phyloP scores from a whole-genome alignment of 2,888 invertebrate species.

The Campoletis raptor region DNA sequence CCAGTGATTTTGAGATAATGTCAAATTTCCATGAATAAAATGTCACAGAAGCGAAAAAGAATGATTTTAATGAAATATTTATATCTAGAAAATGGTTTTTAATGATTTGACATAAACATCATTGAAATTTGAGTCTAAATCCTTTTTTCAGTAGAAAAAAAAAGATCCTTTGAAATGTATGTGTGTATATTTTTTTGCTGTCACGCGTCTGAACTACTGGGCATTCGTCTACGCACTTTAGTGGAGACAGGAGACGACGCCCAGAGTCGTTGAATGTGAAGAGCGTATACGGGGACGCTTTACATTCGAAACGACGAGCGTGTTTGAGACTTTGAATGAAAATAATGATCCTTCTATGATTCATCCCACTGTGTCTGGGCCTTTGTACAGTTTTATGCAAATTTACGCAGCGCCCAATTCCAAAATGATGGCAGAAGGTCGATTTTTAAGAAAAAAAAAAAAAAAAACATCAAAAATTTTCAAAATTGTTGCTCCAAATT shows the following conservation, averaged over 20 bases:
- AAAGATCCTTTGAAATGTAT: background rate
- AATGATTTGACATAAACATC: background rate
- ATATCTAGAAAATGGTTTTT: background rate
- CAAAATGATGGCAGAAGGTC: slow-evolving; percentile 8
- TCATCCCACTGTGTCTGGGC: slow-evolving; percentile 13
- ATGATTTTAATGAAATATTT: background rate
- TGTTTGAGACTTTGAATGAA: slow-evolving; percentile 13
- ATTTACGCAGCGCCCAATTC: background rate
- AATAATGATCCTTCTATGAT: slow-evolving; percentile 26
- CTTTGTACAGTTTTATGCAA: slow-evolving; percentile 23
- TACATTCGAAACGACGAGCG: slow-evolving; percentile 16
- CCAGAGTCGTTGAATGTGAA: slow-evolving; percentile 15
- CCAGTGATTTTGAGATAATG: no score
- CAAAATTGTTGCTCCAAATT: background rate
- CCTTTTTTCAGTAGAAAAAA: background rate
- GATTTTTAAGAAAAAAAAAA: background rate
- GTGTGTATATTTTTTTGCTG: background rate
- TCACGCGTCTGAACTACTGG: slow-evolving; percentile 12
- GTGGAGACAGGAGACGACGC: slow-evolving; percentile 14
- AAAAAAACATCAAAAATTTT: background rate
- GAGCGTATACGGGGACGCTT: slow-evolving; percentile 1
- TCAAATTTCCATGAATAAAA: background rate
- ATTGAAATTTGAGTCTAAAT: background rate
- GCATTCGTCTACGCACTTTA: slow-evolving; percentile 31
- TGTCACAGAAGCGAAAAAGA: background rate